These are phyloP conservation scores for Unio pictorum DNA, from an alignment of 2,888 invertebrate species.

Conservation along the genomic window DNA sequence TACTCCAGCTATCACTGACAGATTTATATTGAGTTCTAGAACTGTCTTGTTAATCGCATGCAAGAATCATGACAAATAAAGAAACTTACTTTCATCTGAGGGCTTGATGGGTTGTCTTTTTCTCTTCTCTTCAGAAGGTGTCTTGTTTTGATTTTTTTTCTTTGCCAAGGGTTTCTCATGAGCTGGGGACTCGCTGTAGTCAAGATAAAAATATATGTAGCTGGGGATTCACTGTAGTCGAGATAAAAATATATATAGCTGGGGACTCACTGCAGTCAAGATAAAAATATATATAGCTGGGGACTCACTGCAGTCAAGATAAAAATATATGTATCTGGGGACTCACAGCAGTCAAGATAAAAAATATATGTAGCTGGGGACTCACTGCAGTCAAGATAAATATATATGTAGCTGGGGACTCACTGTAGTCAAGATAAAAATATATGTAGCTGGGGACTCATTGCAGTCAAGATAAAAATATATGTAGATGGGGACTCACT, in stretches of 20 bases:
- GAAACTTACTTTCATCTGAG: constrained; percentile 65
- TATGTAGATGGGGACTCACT: no score
- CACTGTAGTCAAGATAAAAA: background rate
- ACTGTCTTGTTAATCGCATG: no score
- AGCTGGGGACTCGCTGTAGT: constrained; percentile 18
- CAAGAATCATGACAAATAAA: background rate
- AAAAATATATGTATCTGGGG: background rate
- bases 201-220: constrained; percentile 1
- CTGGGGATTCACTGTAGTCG: constrained; percentile 4
- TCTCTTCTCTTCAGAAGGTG: constrained; percentile 16
- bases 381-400: constrained; percentile 6
- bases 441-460: no score
- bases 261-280: constrained; percentile 5
- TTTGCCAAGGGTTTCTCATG: constrained; percentile 15
- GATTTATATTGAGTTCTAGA: no score
- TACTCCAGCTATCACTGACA: no score
- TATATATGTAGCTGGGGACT: constrained; percentile 3
- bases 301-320: constrained; percentile 5
- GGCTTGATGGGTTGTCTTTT: constrained; percentile 59
- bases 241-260: background rate
- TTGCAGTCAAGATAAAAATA: no score
- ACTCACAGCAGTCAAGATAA: constrained; percentile 6
- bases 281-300: background rate
- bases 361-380: background rate
- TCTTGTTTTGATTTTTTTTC: constrained; percentile 12